A percentile compares a stretch with the other conserved stretches of the same genome.
phyloP scores from a whole-genome alignment of 2,888 invertebrate genomes.

The Standfussiana lucernea region DNA sequence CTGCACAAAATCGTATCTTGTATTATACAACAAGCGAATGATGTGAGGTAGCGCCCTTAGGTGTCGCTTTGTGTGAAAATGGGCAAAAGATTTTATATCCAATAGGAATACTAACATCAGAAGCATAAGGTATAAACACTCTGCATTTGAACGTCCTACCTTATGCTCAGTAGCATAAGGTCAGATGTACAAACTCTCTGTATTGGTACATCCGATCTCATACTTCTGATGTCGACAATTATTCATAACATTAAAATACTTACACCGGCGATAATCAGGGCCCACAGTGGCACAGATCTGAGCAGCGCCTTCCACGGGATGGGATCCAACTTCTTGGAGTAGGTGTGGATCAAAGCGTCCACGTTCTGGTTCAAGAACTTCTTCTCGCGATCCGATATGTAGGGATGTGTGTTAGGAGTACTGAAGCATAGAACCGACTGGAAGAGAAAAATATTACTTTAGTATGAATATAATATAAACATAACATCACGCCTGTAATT shows the following conservation, averaged over 20 bases:
- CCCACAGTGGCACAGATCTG: slow-evolving; percentile 93
- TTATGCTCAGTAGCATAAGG: too few species aligned
- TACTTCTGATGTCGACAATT: too few species aligned
- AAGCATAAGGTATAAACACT: too few species aligned
- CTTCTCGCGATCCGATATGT: slow-evolving; percentile 89
- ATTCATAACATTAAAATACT: slow-evolving; percentile 74
- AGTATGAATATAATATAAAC: neutral
- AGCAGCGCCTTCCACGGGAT: slow-evolving; percentile 93
- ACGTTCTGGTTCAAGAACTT: slow-evolving; percentile 91
- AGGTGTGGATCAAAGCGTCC: slow-evolving; percentile 84
- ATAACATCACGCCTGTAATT: too few species aligned
- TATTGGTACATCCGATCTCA: too few species aligned
- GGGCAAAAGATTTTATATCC: neutral
- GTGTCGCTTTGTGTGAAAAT: neutral
- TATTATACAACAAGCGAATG: neutral
- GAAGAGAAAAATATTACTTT: slow-evolving; percentile 53
- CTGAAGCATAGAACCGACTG: slow-evolving; percentile 88
- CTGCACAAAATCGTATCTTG: neutral
- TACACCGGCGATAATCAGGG: slow-evolving; percentile 93
- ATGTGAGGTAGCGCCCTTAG: neutral
- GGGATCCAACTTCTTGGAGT: slow-evolving; percentile 86
- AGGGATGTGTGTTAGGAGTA: slow-evolving; percentile 89
- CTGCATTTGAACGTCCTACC: too few species aligned
- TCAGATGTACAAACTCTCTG: too few species aligned
- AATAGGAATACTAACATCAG: too few species aligned